Evolutionary conservation across 2,888 invertebrate species (phyloP).

Genomic region (Dolichopus griseipennis): DNA sequence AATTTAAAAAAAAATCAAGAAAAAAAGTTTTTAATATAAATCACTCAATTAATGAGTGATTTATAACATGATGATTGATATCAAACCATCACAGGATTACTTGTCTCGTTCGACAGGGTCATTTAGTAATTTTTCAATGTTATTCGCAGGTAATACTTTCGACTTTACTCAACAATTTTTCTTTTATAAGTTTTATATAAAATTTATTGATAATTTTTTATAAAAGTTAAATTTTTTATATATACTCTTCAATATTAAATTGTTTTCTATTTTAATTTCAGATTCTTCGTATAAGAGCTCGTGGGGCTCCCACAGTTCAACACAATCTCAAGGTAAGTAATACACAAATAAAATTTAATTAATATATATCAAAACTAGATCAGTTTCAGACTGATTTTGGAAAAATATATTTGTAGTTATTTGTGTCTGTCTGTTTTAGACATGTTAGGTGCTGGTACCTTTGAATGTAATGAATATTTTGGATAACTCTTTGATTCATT

Average conservation of each 20-base stretch:
- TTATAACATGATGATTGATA: conserved; percentile 68
- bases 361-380: too few species aligned
- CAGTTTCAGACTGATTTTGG: too few species aligned
- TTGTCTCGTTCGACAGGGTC: conserved; percentile 75
- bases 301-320: conserved; percentile 69
- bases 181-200: conserved; percentile 11
- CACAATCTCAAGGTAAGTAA: conserved; percentile 67
- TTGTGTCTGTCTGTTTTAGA: too few species aligned
- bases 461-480: too few species aligned
- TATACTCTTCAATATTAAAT: conserved; percentile 16
- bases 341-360: background rate
- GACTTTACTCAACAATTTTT: background rate
- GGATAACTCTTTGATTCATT: too few species aligned
- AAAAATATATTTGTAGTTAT: too few species aligned
- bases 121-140: conserved; percentile 91
- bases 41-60: conserved; percentile 10
- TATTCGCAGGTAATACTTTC: conserved; percentile 70
- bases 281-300: conserved; percentile 81
- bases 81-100: conserved; percentile 86
- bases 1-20: conserved; percentile 11
- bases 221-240: conserved; percentile 10
- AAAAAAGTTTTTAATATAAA: conserved; percentile 13
- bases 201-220: background rate
- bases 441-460: too few species aligned
- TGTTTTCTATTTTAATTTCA: conserved; percentile 45